A percentile compares a stretch with the other conserved stretches of the same genome.
These are phyloP conservation scores for Anoplopoma fimbria DNA, from an alignment of 2,113 vertebrate species.

Conservation along the genomic window DNA sequence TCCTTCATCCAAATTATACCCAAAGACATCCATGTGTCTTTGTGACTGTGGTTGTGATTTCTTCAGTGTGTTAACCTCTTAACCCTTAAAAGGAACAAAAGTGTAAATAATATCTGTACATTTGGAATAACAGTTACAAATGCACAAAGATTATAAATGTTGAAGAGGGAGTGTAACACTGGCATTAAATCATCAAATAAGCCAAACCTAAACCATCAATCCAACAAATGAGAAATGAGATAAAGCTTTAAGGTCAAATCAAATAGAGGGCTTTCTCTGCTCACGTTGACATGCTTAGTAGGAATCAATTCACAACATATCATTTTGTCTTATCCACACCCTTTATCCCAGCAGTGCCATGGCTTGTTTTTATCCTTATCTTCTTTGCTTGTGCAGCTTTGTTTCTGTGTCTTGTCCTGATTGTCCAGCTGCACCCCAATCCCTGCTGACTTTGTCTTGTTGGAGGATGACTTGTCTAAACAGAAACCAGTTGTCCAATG, in stretches of 20 bases:
- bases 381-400: constrained; percentile 70
- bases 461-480: constrained; percentile 74
- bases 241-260: not conserved
- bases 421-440: constrained; percentile 52
- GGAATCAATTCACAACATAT: not conserved
- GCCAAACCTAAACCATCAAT: not conserved
- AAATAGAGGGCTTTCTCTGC: not conserved
- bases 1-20: not conserved
- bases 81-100: not conserved
- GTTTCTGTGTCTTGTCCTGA: constrained; percentile 60
- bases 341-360: not conserved
- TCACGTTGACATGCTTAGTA: not conserved
- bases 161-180: not conserved
- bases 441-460: constrained; percentile 74
- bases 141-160: not conserved
- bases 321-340: not conserved
- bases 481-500: constrained; percentile 59
- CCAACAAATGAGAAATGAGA: not conserved
- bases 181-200: not conserved
- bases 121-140: not conserved
- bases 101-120: not conserved
- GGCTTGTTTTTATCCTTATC: constrained; percentile 11
- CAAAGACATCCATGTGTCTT: not conserved
- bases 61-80: not conserved
- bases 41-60: not conserved